Percentiles rank a stretch among this genome's conserved stretches.
These are phyloP conservation scores for Protonemura montana DNA, from an alignment of 2,888 invertebrate species.

Conservation along the genomic window DNA sequence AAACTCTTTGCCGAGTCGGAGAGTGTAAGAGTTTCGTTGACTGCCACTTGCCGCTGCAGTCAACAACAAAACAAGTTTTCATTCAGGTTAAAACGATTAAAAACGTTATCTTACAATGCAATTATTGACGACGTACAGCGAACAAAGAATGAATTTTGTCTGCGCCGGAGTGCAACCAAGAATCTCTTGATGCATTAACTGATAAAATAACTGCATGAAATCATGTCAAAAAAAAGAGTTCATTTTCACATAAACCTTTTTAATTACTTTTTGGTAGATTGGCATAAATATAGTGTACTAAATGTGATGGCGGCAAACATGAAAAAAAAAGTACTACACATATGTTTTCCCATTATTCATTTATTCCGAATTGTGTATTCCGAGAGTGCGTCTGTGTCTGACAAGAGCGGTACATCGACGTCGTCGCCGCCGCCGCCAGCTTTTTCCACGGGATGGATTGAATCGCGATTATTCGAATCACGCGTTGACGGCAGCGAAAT, in stretches of 20 bases:
- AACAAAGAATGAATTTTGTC: conserved; percentile 22
- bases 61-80: background rate
- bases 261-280: conserved; percentile 30
- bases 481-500: background rate
- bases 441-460: background rate
- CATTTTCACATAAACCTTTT: conserved; percentile 38
- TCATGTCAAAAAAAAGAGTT: background rate
- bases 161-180: conserved; percentile 28
- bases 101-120: conserved; percentile 38
- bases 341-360: conserved; percentile 33
- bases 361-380: conserved; percentile 36
- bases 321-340: background rate
- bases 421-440: background rate
- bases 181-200: conserved; percentile 32
- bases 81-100: conserved; percentile 24
- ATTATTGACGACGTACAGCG: conserved; percentile 35
- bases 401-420: background rate
- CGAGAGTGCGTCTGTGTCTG: background rate
- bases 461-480: background rate
- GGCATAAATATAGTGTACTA: too few relatives aligned
- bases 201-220: conserved; percentile 40
- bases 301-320: background rate
- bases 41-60: background rate
- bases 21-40: background rate
- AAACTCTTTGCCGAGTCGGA: conserved; percentile 13